Base-by-base conservation (phyloP, 2,888 invertebrate genomes). In the Sphaerophoria rueppellii region DNA sequence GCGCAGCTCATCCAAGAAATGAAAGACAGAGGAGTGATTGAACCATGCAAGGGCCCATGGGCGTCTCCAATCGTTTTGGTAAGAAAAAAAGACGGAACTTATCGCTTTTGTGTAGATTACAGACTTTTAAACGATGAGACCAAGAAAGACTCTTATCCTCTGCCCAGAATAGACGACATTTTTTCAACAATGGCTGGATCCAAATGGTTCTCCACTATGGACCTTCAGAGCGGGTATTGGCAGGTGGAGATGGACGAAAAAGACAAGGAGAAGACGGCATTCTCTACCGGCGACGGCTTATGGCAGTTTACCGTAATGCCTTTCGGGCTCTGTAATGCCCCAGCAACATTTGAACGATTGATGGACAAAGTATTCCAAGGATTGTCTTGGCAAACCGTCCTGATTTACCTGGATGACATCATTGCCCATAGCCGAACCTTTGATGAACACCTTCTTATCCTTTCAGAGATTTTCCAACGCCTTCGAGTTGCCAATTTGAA, bases 191-290 rank as follows among this genome's bases (percentile, higher is more conserved):
- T 88, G n/a, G 52, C 80, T 0, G 87, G 77, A 4, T 74, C 87
- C 0, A 79, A 72, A 43, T 82, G 80, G 74, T 88, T 88, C 69
- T 86, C 86, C 0, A 87, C 86, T 5, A 69, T 88, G 24, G 85
- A 87, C n/a, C 58, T 87, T 12, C 81, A 85, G 40, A 86, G 86
- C 50, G 88, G 86, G 0, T 87, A 86, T 46, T 24, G 24, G 24
- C 24, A 24, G 24, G 24, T 24, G 24, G 24, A 24, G 24, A 24
- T 80, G 80, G 73, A 57, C 0, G 50, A 69, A 0, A 55, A 57
- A 0, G 87, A 88, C 37, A 79, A 77, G 70, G 85, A 88, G 58
- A 87, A 88, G 60, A 88, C 88, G 6, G 88, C 88, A n/a, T 88
- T 88, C 52, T 69, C 86, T n/a, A 69, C 80, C 1, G 87, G 83